Percentiles rank a stretch among this genome's conserved stretches.
phyloP scores from a whole-genome alignment of 1,140 invertebrate species.

The Campoletis sonorensis region DNA sequence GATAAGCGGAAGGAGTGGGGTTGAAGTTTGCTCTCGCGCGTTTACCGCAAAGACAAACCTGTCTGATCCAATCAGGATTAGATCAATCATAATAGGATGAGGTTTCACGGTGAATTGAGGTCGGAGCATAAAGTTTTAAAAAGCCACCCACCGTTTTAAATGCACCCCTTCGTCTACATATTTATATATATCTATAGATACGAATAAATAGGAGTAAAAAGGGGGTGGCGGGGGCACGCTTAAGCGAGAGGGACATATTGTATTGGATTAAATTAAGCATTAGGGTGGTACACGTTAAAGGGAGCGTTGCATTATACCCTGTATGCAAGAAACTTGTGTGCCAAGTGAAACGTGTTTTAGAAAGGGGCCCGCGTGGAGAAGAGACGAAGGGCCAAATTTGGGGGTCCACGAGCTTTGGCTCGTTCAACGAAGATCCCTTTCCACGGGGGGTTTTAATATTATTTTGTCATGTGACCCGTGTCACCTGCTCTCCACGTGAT shows the following conservation, averaged over 20 bases:
- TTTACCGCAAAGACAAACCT: conserved; percentile 65
- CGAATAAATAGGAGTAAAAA: conserved; percentile 1
- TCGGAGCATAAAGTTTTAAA: conserved; percentile 71
- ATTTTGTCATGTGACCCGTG: conserved; percentile 72
- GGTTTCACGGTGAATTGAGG: conserved; percentile 73
- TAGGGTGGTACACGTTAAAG: conserved; percentile 51
- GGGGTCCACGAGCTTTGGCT: conserved; percentile 16
- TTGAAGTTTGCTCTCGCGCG: not conserved
- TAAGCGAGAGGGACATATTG: conserved; percentile 69
- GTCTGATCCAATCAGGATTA: conserved; percentile 67
- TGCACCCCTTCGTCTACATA: conserved; percentile 55
- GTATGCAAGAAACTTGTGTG: conserved; percentile 70
- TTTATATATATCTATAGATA: conserved; percentile 19
- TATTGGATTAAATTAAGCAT: conserved; percentile 76
- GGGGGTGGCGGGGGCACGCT: conserved; percentile 20
- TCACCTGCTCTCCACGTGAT: conserved; percentile 70
- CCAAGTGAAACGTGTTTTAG: conserved; percentile 73
- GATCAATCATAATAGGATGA: conserved; percentile 74
- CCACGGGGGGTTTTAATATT: conserved; percentile 59
- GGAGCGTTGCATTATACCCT: conserved; percentile 61
- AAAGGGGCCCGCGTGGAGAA: conserved; percentile 39
- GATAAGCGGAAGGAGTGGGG: not conserved
- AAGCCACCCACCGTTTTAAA: conserved; percentile 71
- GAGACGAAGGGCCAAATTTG: conserved; percentile 26
- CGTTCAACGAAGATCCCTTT: conserved; percentile 34